Base-by-base conservation (phyloP, 2,888 invertebrate species). In the Agonopterix alstromeriana region DNA sequence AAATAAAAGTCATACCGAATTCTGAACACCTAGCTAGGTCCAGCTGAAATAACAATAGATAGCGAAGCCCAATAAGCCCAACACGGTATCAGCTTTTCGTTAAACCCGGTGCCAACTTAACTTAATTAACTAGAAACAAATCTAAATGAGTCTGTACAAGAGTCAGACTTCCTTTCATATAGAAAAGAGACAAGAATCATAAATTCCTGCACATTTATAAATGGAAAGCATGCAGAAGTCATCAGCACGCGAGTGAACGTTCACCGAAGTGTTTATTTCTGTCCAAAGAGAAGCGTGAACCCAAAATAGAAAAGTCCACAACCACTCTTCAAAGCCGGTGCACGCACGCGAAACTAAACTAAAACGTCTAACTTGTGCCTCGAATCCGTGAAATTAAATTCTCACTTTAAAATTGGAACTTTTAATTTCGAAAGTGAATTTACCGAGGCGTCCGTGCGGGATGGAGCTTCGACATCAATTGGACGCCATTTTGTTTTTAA, bases 231-330 rank as follows among this genome's bases (percentile, higher is more conserved):
- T 72, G 65, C 72, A 71, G 49, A 57, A 64, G 62, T 64, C 67
- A 61, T 58, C 67, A 10, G n/a, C 38, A n/a, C 38, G 9, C 38
- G n/a, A 9, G 38, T n/a, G n/a, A n/a, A 8, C 11, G 75, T 81
- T 77, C 78, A 72, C 72, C 63, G 61, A 55, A 27, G 27, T 27
- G 81, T 82, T 85, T 88, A 88, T 88, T 88, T 88, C 74, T 57
- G 87, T 82, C 73, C 62, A 52, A 56, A 60, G 67, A 73, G 73
- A 67, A 70, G 70, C 72, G 70, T 52, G 73, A 10, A 69, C 77
- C 82, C 71, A 69, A 88, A 88, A 88, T 88, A 88, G 87, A 86
- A 85, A 84, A 86, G 82, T 82, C 81, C 74, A 77, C 71, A 64
- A 71, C 71, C 73, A 76, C 77, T 72, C 76, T 60, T 67, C 79